Evolutionary conservation across 2,113 vertebrate species (phyloP), one percentile per base, ranked within the genome.

Genomic region (Calidris pygmaea): DNA sequence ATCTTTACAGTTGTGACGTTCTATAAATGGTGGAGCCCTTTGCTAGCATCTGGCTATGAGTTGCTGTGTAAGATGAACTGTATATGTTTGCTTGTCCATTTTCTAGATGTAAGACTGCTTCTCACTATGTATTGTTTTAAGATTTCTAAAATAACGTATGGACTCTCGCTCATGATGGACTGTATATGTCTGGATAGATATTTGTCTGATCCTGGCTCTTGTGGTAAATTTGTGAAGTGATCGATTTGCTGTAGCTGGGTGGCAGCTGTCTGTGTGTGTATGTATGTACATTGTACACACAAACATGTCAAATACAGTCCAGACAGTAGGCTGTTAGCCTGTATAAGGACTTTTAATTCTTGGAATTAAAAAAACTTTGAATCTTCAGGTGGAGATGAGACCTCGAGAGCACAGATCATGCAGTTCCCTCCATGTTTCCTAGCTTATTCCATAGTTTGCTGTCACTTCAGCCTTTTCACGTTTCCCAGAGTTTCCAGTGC

Each of bases 51-150:
- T 89, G 80, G 73, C 90, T 92, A 22, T 63, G 83, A 92, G 83
- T 90, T 87, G 76, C 95, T 93, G 6, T 87, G 62, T 95, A 76
- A 91, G 87, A 78, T 89, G 86, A 93, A 71, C 80, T 85, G n/a
- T 91, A 45, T 87, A 91, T 11, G 0, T 96, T 95, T 96, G 65
- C 85, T 87, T 94, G 70, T 82, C 68, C 19, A 1, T 89, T 89
- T 87, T 91, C 74, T 94, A 76, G 89, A 87, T 87, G 58, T 84
- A 89, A 94, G 81, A 76, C n/a, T 50, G 55, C 70, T 35, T 93
- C 94, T 84, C 80, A 37, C 52, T 85, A 2, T 9, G 37, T 96
- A 53, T 91, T 89, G 39, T 67, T 78, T 76, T 74, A 62, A 91
- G 50, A 80, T 70, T 39, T 71, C 22, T 93, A 45, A 60, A 87